Base-by-base conservation (phyloP, 2,888 invertebrate species). In the Phymatocera aterrima region DNA sequence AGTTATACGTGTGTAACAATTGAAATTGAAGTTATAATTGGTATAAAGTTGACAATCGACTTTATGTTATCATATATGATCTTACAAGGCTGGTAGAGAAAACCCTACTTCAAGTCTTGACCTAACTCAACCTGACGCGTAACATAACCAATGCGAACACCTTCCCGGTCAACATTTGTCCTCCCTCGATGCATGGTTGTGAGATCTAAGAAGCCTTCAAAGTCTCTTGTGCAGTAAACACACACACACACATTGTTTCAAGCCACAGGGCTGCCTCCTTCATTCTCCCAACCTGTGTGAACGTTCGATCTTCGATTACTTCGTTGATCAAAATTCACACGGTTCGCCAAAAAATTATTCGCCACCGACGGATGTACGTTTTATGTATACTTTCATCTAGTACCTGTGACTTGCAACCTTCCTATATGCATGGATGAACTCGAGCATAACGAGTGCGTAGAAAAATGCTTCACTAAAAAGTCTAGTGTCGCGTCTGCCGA, bases 191-290 rank as follows among this genome's bases (percentile, higher is more conserved):
- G 74, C 24, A 54, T 83, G 85, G 85, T 85, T 81, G 82, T 84
- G 81, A 83, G 84, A 83, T 85, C 85, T 85, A 82, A 79, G 87
- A 89, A 88, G 85, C 86, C 87, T 82, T 80, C 81, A 79, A 87
- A 86, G 81, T 81, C 82, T 81, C 82, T 81, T 77, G 83, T 82
- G 77, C 83, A 82, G 83, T 83, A 84, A 86, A 86, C 83, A 81
- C 81, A 83, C 81, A 86, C 83, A 81, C 81, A 83, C 81, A 82
- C 82, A 81, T 8, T 57, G 75, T 75, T 75, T 70, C 77, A 78
- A 79, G 78, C 77, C 77, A 61, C 82, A 83, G 83, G 80, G 80
- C 79, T 81, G 83, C 81, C 80, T 46, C 21, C 1, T 34, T 48
- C 40, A 51, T n/a, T 31, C 34, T 51, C 24, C 21, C n/a, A 51